Conservation (phyloP, 2,888 invertebrate species). For the Germaria angustata region DNA sequence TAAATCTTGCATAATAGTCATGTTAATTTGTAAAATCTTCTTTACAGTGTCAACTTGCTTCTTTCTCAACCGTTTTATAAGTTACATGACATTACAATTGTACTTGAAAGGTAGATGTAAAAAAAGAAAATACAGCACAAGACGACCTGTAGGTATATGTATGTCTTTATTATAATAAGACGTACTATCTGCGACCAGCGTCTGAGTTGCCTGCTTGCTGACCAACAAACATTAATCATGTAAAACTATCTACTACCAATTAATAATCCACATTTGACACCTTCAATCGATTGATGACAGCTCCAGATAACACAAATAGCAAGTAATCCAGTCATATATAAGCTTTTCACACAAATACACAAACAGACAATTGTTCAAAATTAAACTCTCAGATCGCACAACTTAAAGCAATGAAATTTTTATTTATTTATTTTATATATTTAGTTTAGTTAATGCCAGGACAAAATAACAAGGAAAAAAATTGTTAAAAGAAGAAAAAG, state of each 20-base stretch:
- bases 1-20: constrained; percentile 62
- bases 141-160: neutral
- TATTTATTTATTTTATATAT: neutral
- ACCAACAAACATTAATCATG: constrained; percentile 63
- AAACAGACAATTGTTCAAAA: constrained; percentile 10
- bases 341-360: constrained; percentile 8
- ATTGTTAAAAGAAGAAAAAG: constrained; percentile 10
- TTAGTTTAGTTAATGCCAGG: constrained; percentile 25
- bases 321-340: constrained; percentile 55
- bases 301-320: constrained; percentile 65
- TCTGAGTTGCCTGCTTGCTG: constrained; percentile 25
- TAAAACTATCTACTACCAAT: constrained; percentile 67
- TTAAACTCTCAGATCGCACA: constrained; percentile 15
- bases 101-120: neutral
- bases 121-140: neutral
- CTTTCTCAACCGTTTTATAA: neutral
- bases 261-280: constrained; percentile 69
- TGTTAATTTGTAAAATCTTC: constrained; percentile 59
- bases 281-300: constrained; percentile 69
- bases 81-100: constrained; percentile 61
- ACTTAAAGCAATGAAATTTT: neutral
- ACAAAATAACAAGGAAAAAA: neutral
- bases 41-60: constrained; percentile 44
- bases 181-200: neutral
- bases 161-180: neutral